Evolutionary conservation across 2,113 vertebrate species (phyloP), one percentile per base, ranked within the genome.

Genomic region (Vidua macroura): DNA sequence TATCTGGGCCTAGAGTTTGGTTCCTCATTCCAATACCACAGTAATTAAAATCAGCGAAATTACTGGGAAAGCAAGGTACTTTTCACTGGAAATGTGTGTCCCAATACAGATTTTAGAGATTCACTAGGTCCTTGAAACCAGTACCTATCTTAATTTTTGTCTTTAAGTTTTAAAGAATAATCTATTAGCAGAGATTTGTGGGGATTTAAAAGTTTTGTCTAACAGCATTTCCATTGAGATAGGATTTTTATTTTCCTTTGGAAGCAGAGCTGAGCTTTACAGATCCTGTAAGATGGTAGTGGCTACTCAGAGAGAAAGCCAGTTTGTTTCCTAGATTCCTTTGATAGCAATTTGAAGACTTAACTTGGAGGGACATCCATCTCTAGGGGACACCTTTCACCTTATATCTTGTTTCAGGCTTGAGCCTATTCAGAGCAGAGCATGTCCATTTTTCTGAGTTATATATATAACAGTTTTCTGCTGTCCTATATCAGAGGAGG

Each of bases 361-460:
- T 95, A 56, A 84, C 53, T 56, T 86, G 59, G 51, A 92, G 70
- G 83, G 88, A 93, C 93, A 93, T 72, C 46, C 28, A 13, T 81
- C 88, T 92, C 75, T 78, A 82, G 93, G 89, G 92, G 68, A 88
- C 37, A 73, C 31, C 72, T 89, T 96, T 96, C 60, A 17, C 82
- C 68, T 95, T 59, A 13, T 31, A 88, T 96, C 53, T 88, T 82
- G 49, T 93, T 89, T 96, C 53, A 51, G 72, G 83, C 84, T 72
- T 58, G 35, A 91, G 39, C 37, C 49, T 63, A 51, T 83, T 78
- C 75, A 78, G 72, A 94, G 79, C 16, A 81, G 9, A 88, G 75
- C 39, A 44, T 78, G 79, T 91, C 88, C 74, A n/a, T 81, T 95
- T 94, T 93, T 44, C 55, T 60, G 75, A 63, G 53, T 60, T 89